These are phyloP conservation scores for Ligdia adustata DNA, from an alignment of 2,888 invertebrate species.

Conservation along the genomic window DNA sequence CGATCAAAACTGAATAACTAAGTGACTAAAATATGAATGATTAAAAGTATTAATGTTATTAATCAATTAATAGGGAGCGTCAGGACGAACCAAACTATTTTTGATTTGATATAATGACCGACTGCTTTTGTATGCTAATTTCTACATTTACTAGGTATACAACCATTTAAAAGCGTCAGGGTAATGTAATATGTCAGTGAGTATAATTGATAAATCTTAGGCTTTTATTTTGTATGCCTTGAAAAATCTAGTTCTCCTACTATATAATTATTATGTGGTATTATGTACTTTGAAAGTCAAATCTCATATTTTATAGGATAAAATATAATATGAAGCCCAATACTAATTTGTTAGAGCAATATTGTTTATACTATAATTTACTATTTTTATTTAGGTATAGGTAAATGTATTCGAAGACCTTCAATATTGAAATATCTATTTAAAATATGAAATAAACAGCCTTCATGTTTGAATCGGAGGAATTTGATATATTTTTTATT, in stretches of 20 bases:
- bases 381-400: constrained; percentile 66
- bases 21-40: constrained; percentile 79
- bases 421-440: constrained; percentile 66
- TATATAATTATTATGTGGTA: constrained; percentile 25
- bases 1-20: constrained; percentile 76
- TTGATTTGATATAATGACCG: constrained; percentile 2
- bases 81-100: constrained; percentile 54
- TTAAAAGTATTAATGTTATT: constrained; percentile 48
- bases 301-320: constrained; percentile 43
- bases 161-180: constrained; percentile 61
- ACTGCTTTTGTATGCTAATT: constrained; percentile 13
- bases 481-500: constrained; percentile 56
- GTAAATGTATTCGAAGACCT: constrained; percentile 58
- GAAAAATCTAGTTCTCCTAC: constrained; percentile 43
- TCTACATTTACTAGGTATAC: constrained; percentile 48
- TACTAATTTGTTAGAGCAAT: constrained; percentile 54
- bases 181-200: constrained; percentile 2
- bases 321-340: constrained; percentile 52
- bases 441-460: constrained; percentile 68
- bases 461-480: constrained; percentile 63
- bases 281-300: constrained; percentile 46
- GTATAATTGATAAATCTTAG: too few species aligned
- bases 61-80: constrained; percentile 23
- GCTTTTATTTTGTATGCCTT: constrained; percentile 32
- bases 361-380: constrained; percentile 66